These are phyloP conservation scores for Danio albolineatus DNA, from an alignment of 2,797 vertebrate species.

Conservation along the genomic window DNA sequence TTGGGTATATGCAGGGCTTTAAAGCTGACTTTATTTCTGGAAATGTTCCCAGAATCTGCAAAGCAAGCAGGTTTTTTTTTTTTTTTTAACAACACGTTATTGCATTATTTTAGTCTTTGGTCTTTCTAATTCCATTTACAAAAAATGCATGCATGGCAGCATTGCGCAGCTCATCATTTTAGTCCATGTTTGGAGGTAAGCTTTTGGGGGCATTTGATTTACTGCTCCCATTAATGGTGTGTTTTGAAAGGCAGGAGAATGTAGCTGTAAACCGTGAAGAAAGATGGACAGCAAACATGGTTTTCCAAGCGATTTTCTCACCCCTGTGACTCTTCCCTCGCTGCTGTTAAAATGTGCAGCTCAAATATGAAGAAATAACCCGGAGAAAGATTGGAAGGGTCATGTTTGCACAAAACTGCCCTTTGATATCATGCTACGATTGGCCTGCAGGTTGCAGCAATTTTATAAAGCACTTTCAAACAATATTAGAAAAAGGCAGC, in stretches of 20 bases:
- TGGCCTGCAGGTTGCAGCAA: background rate
- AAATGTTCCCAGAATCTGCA: conserved; percentile 30
- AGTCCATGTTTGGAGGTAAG: conserved; percentile 14
- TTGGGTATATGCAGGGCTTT: no score
- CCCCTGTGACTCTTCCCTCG: conserved; percentile 27
- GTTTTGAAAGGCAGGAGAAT: conserved; percentile 20
- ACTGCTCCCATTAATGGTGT: conserved; percentile 21
- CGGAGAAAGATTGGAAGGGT: background rate
- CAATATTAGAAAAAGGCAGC: background rate
- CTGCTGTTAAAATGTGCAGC: conserved; percentile 11
- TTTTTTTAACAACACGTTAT: conserved; percentile 71
- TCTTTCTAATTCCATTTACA: conserved; percentile 33
- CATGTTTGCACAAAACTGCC: conserved; percentile 11
- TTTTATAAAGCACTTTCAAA: background rate
- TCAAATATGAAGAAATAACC: conserved; percentile 20
- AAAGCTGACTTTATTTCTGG: background rate
- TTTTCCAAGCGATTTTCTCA: conserved; percentile 30
- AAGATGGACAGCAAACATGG: conserved; percentile 25
- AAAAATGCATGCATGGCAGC: conserved; percentile 32
- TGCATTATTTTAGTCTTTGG: conserved; percentile 63
- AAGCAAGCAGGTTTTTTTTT: conserved; percentile 71
- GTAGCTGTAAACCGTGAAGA: conserved; percentile 23
- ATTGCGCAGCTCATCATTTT: conserved; percentile 7
- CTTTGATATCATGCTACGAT: background rate
- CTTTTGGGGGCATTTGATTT: conserved; percentile 29